phyloP scores from a whole-genome alignment of 2,113 vertebrate species.

The Dicentrarchus labrax region DNA sequence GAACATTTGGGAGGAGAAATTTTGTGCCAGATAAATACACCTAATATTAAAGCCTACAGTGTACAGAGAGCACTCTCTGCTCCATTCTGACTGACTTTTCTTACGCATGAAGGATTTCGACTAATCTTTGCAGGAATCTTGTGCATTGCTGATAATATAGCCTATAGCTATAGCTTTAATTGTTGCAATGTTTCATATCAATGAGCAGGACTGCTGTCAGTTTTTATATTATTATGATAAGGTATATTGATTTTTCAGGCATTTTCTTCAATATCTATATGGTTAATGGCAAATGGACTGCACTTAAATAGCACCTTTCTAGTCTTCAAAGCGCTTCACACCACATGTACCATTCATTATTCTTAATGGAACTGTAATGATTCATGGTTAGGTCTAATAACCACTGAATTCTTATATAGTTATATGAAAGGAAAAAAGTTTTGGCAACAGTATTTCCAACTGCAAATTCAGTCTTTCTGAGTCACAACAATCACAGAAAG shows the following conservation, averaged over 20 bases:
- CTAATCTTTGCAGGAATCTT: not conserved
- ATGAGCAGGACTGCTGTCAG: not conserved
- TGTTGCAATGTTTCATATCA: not conserved
- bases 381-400: not conserved
- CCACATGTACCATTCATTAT: not conserved
- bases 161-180: not conserved
- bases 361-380: not conserved
- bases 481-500: not conserved
- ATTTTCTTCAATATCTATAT: not conserved
- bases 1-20: conserved; percentile 1
- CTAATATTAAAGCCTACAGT: conserved; percentile 11
- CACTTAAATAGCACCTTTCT: too few species aligned
- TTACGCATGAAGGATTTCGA: not conserved
- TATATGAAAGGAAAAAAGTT: not conserved
- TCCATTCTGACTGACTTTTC: not conserved
- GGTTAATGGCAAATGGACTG: too few species aligned
- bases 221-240: not conserved
- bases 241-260: not conserved
- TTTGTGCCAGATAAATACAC: not conserved
- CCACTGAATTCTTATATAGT: not conserved
- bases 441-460: not conserved
- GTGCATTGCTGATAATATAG: not conserved
- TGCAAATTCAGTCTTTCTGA: not conserved
- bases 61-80: not conserved
- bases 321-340: too few species aligned